Evolutionary conservation across 2,113 vertebrate species (phyloP).

Genomic region (Gymnogyps californianus): DNA sequence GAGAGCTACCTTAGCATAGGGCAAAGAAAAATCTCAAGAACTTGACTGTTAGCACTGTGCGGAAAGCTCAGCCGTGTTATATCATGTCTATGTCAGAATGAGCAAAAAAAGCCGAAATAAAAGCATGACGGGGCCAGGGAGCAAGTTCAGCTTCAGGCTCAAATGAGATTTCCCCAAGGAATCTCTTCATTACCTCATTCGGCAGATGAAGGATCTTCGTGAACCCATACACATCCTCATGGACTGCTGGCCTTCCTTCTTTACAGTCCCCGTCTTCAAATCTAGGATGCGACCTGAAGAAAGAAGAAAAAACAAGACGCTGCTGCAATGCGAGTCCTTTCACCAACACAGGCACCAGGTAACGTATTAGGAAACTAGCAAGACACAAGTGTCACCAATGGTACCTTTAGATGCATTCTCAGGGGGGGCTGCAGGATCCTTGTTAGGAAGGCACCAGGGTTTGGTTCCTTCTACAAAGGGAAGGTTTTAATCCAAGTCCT

Average conservation of each 20-base stretch:
- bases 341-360: not conserved
- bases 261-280: constrained; percentile 95
- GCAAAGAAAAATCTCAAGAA: not conserved
- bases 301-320: not conserved
- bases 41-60: accelerated
- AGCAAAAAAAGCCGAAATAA: not conserved
- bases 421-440: constrained; percentile 32
- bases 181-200: constrained; percentile 85
- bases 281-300: constrained; percentile 89
- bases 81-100: accelerated
- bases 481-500: constrained; percentile 19
- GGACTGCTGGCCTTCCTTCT: constrained; percentile 95
- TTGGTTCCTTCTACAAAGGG: constrained; percentile 59
- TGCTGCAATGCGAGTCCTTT: not conserved
- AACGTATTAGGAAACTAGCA: not conserved
- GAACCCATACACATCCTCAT: constrained; percentile 97
- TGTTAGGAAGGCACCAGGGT: constrained; percentile 52
- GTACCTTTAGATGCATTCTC: constrained; percentile 41
- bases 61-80: not conserved
- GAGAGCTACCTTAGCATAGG: not conserved
- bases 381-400: not conserved
- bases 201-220: constrained; percentile 93
- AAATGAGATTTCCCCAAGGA: too few relatives aligned
- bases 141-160: not conserved
- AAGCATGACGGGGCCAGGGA: not conserved